Conservation (phyloP, 2,797 vertebrate species). For the Morus bassanus region DNA sequence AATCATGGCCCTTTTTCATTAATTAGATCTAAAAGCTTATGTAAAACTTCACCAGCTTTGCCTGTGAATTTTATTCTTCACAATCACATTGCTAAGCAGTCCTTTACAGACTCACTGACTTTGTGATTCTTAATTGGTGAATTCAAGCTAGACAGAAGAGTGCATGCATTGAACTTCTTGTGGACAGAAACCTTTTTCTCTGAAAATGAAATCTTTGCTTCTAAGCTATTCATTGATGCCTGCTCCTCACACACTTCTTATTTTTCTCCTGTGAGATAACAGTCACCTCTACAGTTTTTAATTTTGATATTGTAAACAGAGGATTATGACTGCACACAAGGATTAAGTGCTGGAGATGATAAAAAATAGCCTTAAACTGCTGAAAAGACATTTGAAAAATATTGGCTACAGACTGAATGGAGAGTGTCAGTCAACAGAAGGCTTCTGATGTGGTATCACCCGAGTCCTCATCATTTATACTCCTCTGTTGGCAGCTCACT, state of each 20-base stretch:
- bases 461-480: not conserved
- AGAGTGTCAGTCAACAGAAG: not conserved
- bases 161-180: not conserved
- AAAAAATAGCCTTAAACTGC: not conserved
- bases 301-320: not conserved
- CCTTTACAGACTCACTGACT: not conserved
- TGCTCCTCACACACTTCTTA: not conserved
- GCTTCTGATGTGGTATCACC: not conserved
- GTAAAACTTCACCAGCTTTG: not conserved
- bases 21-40: constrained; percentile 6
- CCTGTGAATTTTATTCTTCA: not conserved
- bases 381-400: not conserved
- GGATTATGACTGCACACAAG: not conserved
- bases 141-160: not conserved
- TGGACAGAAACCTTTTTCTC: not conserved
- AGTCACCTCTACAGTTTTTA: not conserved
- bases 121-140: not conserved
- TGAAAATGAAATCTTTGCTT: not conserved
- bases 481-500: not conserved
- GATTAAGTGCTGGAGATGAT: not conserved
- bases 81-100: not conserved
- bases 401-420: not conserved
- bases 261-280: not conserved
- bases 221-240: not conserved
- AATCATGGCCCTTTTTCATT: not conserved